phyloP scores from a whole-genome alignment of 2,888 invertebrate genomes.

The Prosopocoilus inquinatus region DNA sequence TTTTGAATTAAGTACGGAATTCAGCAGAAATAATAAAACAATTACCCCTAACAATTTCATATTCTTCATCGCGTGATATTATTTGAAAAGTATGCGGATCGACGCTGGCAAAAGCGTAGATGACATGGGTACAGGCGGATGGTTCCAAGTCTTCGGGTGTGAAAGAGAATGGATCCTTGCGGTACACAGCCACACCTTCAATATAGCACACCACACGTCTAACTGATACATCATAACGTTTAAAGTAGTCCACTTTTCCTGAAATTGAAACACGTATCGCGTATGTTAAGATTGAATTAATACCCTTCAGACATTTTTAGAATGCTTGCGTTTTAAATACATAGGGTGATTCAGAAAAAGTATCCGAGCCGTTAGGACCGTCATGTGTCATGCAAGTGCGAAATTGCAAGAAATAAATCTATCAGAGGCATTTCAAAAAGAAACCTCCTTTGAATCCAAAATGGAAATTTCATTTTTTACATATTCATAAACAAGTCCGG shows the following conservation, averaged over 20 bases:
- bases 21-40: background rate
- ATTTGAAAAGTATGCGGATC: constrained; percentile 65
- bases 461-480: too few relatives aligned
- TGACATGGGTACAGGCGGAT: constrained; percentile 69
- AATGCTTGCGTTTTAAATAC: too few relatives aligned
- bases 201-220: constrained; percentile 67
- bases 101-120: constrained; percentile 70
- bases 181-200: constrained; percentile 65
- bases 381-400: too few relatives aligned
- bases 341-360: too few relatives aligned
- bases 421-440: too few relatives aligned
- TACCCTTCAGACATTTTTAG: too few relatives aligned
- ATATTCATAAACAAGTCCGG: too few relatives aligned
- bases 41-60: constrained; percentile 69
- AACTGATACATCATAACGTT: constrained; percentile 2
- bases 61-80: constrained; percentile 65
- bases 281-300: too few relatives aligned
- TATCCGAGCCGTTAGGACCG: too few relatives aligned
- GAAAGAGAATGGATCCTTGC: constrained; percentile 66
- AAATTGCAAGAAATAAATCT: too few relatives aligned
- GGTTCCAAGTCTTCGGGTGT: constrained; percentile 63
- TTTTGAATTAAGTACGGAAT: background rate
- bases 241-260: background rate
- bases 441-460: too few relatives aligned
- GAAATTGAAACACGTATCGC: background rate